Evolutionary conservation across 2,797 vertebrate species (phyloP).

Genomic region (Aphelocoma californica): DNA sequence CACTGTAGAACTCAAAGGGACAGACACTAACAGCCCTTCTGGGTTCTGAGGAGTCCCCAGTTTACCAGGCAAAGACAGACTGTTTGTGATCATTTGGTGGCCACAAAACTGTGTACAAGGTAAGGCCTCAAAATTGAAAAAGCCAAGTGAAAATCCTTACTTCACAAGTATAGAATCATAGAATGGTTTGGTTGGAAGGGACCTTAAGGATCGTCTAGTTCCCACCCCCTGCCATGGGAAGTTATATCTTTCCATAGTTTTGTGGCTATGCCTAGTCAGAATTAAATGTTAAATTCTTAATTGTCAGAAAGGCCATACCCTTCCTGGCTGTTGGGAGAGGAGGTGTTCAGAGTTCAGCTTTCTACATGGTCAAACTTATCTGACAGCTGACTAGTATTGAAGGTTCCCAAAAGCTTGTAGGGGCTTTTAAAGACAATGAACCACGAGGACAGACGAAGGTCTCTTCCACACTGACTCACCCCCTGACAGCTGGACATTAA

Average conservation of each 20-base stretch:
- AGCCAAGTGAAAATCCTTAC: background rate
- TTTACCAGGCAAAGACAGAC: background rate
- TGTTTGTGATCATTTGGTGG: background rate
- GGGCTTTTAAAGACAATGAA: background rate
- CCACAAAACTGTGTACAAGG: background rate
- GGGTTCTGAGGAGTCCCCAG: background rate
- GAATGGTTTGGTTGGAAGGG: background rate
- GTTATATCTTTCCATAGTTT: background rate
- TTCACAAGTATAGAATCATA: background rate
- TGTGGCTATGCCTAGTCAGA: background rate
- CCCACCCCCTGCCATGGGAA: rapidly evolving
- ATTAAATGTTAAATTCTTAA: background rate
- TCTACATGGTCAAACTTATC: background rate
- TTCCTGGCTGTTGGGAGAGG: background rate
- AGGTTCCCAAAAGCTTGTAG: background rate
- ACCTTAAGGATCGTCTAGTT: background rate
- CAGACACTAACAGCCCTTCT: background rate
- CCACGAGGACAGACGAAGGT: background rate
- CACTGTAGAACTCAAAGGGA: background rate
- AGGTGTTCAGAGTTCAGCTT: background rate
- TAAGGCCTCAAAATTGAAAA: background rate
- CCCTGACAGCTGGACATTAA: background rate
- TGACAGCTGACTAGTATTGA: background rate
- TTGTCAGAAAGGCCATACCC: background rate
- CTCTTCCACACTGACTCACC: background rate